Base-by-base conservation (phyloP, 1,140 invertebrate species). In the Aphelinus atriplicis region DNA sequence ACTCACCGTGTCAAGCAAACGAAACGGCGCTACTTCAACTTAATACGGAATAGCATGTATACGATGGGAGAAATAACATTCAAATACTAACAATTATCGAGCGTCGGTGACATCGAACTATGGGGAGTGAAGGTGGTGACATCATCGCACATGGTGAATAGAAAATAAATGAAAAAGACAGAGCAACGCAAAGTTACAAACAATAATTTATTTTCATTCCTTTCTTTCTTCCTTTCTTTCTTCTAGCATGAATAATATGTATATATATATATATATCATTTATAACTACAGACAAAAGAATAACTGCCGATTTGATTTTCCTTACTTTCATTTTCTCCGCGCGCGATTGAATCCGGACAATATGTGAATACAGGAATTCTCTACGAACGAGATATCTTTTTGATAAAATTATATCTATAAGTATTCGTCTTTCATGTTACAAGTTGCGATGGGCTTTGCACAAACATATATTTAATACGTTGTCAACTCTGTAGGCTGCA, bases 131-230 rank as follows among this genome's bases (percentile, higher is more conserved):
- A 7, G 57, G 57, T 60, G 57, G 57, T 60, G 26, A 26, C 26
- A 26, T 26, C 26, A 26, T 26, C 26, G 26, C 26, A 26, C 26
- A 26, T 26, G 26, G 47, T 46, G 62, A 73, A 63, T 78, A 73
- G 7, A 79, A 78, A 67, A 57, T 62, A 78, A 76, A 78, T 79
- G 78, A 77, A 70, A 79, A 78, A 79, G 77, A 81, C 76, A 77
- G 75, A 76, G 80, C 58, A 83, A 83, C 81, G 78, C 79, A 85
- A 81, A 82, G 80, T 80, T 87, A 85, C 84, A 87, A 87, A 88
- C 84, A 88, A 88, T 88, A 88, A 88, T 88, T 88, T 88, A 88
- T 88, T 88, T 81, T 76, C 26, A 26, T 83, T 88, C 87, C 87
- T 86, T 87, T 79, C 73, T 82, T 60, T 76, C 67, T 60, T 26